Conservation (phyloP, 2,888 invertebrate species). For the Cephus runcator region DNA sequence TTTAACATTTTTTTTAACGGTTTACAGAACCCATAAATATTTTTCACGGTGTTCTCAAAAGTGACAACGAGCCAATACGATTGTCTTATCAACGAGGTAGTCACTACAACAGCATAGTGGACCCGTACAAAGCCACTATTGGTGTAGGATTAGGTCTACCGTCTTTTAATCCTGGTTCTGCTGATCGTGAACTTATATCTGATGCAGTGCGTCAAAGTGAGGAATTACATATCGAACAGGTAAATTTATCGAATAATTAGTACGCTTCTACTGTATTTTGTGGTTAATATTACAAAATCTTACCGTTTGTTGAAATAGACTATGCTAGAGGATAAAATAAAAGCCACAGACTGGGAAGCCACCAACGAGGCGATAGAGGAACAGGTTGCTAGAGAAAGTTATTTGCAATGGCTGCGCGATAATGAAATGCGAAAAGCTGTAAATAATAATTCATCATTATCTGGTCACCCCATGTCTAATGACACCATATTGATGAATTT, state of each 20-base stretch:
- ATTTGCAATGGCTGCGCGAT: slow-evolving; percentile 81
- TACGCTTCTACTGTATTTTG: not conserved
- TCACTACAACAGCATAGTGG: slow-evolving; percentile 89
- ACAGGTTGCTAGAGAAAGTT: slow-evolving; percentile 87
- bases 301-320: slow-evolving; percentile 67
- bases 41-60: slow-evolving; percentile 81
- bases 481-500: slow-evolving; percentile 64
- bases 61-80: slow-evolving; percentile 82
- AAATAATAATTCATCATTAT: slow-evolving; percentile 34
- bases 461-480: slow-evolving; percentile 53
- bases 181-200: slow-evolving; percentile 76
- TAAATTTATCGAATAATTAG: slow-evolving; percentile 45
- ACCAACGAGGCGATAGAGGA: slow-evolving; percentile 92
- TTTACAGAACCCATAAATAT: slow-evolving; percentile 84
- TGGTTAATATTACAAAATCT: not conserved
- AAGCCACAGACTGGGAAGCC: slow-evolving; percentile 91
- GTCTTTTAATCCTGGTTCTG: slow-evolving; percentile 79
- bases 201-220: slow-evolving; percentile 84
- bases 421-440: slow-evolving; percentile 71
- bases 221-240: slow-evolving; percentile 83
- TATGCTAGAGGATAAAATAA: slow-evolving; percentile 90
- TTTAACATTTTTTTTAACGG: not conserved
- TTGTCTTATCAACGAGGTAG: slow-evolving; percentile 87
- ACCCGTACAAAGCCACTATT: slow-evolving; percentile 83
- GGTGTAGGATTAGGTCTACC: slow-evolving; percentile 89